Evolutionary conservation across 2,888 invertebrate species (phyloP), one percentile per base, ranked within the genome.

Genomic region (Aromia moschata): DNA sequence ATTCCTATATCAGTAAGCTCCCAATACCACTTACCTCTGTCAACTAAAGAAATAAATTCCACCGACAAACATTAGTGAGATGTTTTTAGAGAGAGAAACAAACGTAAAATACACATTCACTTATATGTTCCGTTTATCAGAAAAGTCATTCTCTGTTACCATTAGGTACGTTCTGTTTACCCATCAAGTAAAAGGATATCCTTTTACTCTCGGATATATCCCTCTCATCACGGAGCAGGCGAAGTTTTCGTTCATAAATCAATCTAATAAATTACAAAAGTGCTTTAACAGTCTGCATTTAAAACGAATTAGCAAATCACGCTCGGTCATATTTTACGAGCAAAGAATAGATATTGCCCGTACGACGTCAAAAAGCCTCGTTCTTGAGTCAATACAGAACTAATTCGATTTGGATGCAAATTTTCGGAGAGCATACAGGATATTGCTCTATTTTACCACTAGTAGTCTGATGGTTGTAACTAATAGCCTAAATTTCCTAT

Each of bases 331-430:
- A 70, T 67, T 70, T 70, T 60, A 68, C 57, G 37, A 52, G 49
- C 56, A 51, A 53, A 54, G 47, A 54, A 63, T 63, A 57, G 54
- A 54, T 52, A 25, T 16, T 25, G 14, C 44, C 25, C 14, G 44
- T 44, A 44, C 44, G 45, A 44, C 15, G 44, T 40, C 44, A 20
- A 30, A 41, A 45, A 17, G 33, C 18, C 56, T 62, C 60, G 52
- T 70, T 70, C 72, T 70, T 69, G 70, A 76, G 73, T 74, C 76
- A 75, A 76, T 75, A 76, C 71, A 71, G 74, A 77, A 75, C 72
- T 77, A 77, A 79, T 78, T 77, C 77, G 77, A 77, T 78, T 79
- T 78, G 74, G 69, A 79, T 79, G 79, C 72, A 78, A 79, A 79
- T 78, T 74, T 74, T 46, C 17, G 9, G 40, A 47, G 44, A 56